Evolutionary conservation across 2,888 invertebrate genomes (phyloP), one percentile per base, ranked within the genome.

Genomic region (Sericinus montela): DNA sequence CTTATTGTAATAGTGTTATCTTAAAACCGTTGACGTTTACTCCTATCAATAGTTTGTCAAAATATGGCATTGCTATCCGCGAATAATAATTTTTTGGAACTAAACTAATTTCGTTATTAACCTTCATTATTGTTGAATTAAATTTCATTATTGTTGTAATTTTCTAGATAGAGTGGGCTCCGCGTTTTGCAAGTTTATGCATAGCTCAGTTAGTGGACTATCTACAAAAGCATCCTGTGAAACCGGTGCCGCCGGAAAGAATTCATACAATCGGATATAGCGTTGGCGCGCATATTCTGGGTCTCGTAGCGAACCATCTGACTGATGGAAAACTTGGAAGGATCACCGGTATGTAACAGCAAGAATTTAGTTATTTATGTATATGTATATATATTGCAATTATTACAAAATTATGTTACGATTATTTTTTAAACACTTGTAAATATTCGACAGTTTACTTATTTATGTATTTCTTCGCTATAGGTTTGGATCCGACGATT

Each of bases 191-290:
- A 1, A 90, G 91, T 11, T 91, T 94, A 63, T 96, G 96, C 73
- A 93, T 96, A 60, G 92, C 95, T 5, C 96, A 96, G 71, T 78
- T 96, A 63, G 91, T 96, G 38, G 92, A 93, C 68, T 96, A 95
- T 68, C 75, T 96, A 56, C 92, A 93, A 49, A 91, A 92, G 48
- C 95, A 96, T 80, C 95, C 95, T 0, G 66, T 67, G 46, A 91
- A 95, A 58, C 92, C 95, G 0, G 91, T 94, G 0, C 90, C 88
- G 23, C 94, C 95, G 0, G 94, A 95, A 67, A 90, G 91, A 51
- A 73, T 96, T 29, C 96, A 96, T 72, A 91, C 96, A 1, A 93
- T 96, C 48, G 96, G 96, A 0, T 96, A 96, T 80, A 95, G 95
- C 72, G 94, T 96, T 16, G 96, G 96, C 0, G 95, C 96, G 0